Percentiles rank a stretch among this genome's conserved stretches.
Evolutionary conservation across 2,797 vertebrate genomes (phyloP).

Genomic region (Pipistrellus pipistrellus): DNA sequence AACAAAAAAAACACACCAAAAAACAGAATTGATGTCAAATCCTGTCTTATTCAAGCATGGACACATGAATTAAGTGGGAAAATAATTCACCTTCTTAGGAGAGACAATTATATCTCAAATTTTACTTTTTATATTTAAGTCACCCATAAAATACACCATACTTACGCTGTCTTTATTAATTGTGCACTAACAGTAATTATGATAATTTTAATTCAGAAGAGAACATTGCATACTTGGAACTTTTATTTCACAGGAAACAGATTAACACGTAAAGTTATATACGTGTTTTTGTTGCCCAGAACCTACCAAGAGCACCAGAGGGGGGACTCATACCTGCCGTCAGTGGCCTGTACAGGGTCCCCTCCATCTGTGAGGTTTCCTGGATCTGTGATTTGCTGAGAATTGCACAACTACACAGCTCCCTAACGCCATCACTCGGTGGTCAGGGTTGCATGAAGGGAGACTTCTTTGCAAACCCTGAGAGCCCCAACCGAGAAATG

Average conservation of each 20-base stretch:
- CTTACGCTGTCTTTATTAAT: not conserved
- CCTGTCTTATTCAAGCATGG: not conserved
- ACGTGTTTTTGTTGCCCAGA: not conserved
- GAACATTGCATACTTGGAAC: not conserved
- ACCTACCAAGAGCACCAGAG: not conserved
- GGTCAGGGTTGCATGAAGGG: not conserved
- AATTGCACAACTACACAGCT: not conserved
- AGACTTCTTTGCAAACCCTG: not conserved
- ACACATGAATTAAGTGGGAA: not conserved
- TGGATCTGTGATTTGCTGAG: not conserved
- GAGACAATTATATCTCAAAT: not conserved
- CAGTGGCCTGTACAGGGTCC: not conserved
- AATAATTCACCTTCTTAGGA: not conserved
- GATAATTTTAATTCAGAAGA: conserved; percentile 23
- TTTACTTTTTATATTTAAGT: conserved; percentile 47
- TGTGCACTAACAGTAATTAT: not conserved
- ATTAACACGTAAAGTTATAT: not conserved
- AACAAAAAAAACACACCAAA: not conserved
- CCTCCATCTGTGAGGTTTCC: not conserved
- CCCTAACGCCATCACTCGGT: not conserved
- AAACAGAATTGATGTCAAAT: not conserved
- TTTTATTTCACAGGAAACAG: not conserved
- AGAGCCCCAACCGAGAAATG: not conserved
- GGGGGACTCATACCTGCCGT: not conserved
- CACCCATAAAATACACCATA: not conserved